Conservation (phyloP, 2,797 vertebrate species). For the Acrocephalus scirpaceus region DNA sequence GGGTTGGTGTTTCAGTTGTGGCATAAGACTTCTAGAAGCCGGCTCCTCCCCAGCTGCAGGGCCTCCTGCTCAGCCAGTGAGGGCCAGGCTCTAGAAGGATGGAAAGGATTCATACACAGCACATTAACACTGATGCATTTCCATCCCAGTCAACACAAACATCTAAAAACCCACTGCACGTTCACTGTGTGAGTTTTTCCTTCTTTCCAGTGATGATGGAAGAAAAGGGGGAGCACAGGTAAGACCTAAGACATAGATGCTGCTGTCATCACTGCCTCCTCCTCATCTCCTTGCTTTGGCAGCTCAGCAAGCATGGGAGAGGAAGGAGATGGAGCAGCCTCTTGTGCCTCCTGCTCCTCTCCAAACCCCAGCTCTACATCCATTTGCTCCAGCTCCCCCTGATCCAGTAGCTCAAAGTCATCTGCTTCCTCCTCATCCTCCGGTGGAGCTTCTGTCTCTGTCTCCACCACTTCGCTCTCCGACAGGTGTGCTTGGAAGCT, state of each 20-base stretch:
- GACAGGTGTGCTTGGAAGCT: slow-evolving; percentile 69
- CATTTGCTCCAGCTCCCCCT: slow-evolving; percentile 95
- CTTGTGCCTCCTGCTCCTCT: slow-evolving; percentile 58
- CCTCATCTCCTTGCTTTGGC: slow-evolving; percentile 69
- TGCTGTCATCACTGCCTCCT: slow-evolving; percentile 56
- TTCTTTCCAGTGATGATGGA: slow-evolving; percentile 53
- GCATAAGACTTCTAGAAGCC: slow-evolving; percentile 37
- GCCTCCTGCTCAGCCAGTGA: slow-evolving; percentile 2
- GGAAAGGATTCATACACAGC: slow-evolving; percentile 62
- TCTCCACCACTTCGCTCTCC: slow-evolving; percentile 48
- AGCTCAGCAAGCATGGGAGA: slow-evolving; percentile 56
- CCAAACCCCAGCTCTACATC: slow-evolving; percentile 84
- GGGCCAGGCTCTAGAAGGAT: slow-evolving; percentile 56
- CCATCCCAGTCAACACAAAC: slow-evolving; percentile 53
- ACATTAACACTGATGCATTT: slow-evolving; percentile 56
- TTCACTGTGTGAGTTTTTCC: slow-evolving; percentile 34
- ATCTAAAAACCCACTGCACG: slow-evolving; percentile 37
- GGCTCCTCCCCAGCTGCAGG: neutral
- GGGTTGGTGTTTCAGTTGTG: slow-evolving; percentile 43
- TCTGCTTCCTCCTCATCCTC: slow-evolving; percentile 84
- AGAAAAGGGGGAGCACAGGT: neutral
- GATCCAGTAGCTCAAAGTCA: slow-evolving; percentile 99
- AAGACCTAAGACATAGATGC: slow-evolving; percentile 50
- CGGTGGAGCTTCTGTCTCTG: slow-evolving; percentile 17
- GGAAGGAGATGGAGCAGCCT: neutral